phyloP scores from a whole-genome alignment of 2,113 vertebrate genomes.

The Ictalurus punctatus region DNA sequence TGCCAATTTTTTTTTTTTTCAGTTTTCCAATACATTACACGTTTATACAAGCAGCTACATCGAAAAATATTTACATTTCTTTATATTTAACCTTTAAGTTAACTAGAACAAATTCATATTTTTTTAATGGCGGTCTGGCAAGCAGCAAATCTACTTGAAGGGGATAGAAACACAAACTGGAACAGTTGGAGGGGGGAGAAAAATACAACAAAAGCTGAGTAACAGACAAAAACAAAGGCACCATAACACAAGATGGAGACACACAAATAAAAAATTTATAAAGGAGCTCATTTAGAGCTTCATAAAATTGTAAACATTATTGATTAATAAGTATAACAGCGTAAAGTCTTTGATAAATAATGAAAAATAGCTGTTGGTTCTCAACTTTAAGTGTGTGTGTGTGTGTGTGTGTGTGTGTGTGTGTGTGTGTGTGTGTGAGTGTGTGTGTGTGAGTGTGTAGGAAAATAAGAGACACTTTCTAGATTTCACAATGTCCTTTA shows the following conservation, averaged over 20 bases:
- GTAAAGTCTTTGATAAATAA: constrained; percentile 10
- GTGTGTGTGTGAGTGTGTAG: constrained; percentile 18
- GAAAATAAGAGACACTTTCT: not conserved
- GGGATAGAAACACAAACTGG: not conserved
- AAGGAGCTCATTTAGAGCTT: constrained; percentile 18
- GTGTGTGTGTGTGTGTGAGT: constrained; percentile 17
- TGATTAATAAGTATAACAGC: not conserved
- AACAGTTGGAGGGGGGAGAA: not conserved
- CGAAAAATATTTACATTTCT: not conserved
- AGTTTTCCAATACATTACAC: not conserved
- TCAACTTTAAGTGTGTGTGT: not conserved
- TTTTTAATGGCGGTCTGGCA: not conserved
- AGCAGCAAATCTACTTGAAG: not conserved
- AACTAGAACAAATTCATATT: not conserved
- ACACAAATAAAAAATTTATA: not conserved
- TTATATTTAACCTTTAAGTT: not conserved
- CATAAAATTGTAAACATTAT: not conserved
- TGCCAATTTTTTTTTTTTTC: too few species aligned
- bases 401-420: constrained; percentile 19
- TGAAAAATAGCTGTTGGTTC: not conserved
- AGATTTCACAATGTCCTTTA: constrained; percentile 30
- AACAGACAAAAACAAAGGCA: not conserved
- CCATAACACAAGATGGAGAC: not conserved
- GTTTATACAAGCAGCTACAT: not conserved
- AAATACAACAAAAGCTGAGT: not conserved